Evolutionary conservation across 2,888 invertebrate species (phyloP).

Genomic region (Himalopsyche kuldschensis): DNA sequence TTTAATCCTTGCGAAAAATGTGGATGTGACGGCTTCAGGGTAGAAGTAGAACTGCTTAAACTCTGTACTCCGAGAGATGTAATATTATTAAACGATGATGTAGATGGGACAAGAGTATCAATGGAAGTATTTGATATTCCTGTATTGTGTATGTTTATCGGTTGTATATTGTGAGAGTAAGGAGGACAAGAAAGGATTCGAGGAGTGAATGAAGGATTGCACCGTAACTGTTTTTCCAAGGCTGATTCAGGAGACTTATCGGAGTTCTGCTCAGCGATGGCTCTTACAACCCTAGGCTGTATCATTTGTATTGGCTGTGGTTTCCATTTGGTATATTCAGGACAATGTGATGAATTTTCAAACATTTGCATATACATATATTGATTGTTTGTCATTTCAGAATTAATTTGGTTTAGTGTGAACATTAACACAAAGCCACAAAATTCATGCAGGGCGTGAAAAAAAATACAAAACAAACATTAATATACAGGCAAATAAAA

Average conservation of each 20-base stretch:
- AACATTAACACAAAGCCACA: slow-evolving; percentile 50
- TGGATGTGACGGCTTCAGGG: slow-evolving; percentile 52
- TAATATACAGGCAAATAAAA: slow-evolving; percentile 45
- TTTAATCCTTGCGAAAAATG: slow-evolving; percentile 49
- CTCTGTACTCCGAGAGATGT: not conserved
- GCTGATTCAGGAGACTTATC: slow-evolving; percentile 50
- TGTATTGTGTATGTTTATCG: slow-evolving; percentile 25
- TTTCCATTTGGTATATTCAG: not conserved
- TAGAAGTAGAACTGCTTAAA: slow-evolving; percentile 46
- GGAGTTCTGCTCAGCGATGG: slow-evolving; percentile 48
- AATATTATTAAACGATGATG: slow-evolving; percentile 42
- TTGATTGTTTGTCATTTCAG: not conserved
- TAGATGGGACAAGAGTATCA: slow-evolving; percentile 48
- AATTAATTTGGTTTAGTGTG: slow-evolving; percentile 45
- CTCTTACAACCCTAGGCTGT: slow-evolving; percentile 57
- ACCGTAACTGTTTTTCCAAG: slow-evolving; percentile 55
- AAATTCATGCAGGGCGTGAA: slow-evolving; percentile 47
- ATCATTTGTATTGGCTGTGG: slow-evolving; percentile 63
- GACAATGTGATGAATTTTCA: no score
- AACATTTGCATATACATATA: no score
- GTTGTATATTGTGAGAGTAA: slow-evolving; percentile 46
- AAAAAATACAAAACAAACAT: slow-evolving; percentile 49
- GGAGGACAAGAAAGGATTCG: slow-evolving; percentile 54
- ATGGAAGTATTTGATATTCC: slow-evolving; percentile 31
- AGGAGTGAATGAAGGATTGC: slow-evolving; percentile 57